Base-by-base conservation (phyloP, 2,797 vertebrate genomes). In the Crenuchus spilurus region DNA sequence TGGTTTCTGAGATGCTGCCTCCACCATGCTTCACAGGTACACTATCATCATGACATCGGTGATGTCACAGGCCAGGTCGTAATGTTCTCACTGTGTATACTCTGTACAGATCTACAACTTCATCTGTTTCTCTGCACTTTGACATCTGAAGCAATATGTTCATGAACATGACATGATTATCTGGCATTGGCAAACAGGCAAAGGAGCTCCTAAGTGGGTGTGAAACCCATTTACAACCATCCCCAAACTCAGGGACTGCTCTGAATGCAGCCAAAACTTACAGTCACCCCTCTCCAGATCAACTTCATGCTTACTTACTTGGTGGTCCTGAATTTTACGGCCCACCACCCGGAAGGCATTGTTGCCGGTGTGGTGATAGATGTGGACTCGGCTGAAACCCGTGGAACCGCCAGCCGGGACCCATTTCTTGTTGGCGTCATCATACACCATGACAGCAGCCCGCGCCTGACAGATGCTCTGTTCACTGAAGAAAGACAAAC, bases 391-490 rank as follows among this genome's bases (percentile, higher is more conserved):
- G 93, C 97, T 99, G 91, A 99, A 98, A 74, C 97, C 97, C 0
- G 97, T 95, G 30, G 97, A 97, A 63, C 97, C 97, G 6, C 97
- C 97, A 28, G 97, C 97, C 18, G 97, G 97, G 80, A 99, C 94
- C 97, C 97, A 99, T 88, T 99, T 99, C 93, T 99, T 98, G 83
- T 98, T 99, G 93, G 94, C 93, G 83, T 99, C 97, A 26, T 99
- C 97, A 0, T 99, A 99, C 83, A 99, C 96, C 97, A 99, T 99
- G 80, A 99, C 97, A 65, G 97, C 97, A 78, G 97, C 97, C 88
- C 97, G 94, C 26, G 97, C 97, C 93, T 99, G 97, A 91, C 97
- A 99, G 92, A 99, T 99, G 86, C 97, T 99, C 93, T 99, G 97
- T 90, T 99, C 97, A 89, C 97, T 99, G 91, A 52, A 28, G 10